A percentile compares a stretch with the other conserved stretches of the same genome.
phyloP scores from a whole-genome alignment of 2,888 invertebrate genomes.

The Oxystoma pomonae region DNA sequence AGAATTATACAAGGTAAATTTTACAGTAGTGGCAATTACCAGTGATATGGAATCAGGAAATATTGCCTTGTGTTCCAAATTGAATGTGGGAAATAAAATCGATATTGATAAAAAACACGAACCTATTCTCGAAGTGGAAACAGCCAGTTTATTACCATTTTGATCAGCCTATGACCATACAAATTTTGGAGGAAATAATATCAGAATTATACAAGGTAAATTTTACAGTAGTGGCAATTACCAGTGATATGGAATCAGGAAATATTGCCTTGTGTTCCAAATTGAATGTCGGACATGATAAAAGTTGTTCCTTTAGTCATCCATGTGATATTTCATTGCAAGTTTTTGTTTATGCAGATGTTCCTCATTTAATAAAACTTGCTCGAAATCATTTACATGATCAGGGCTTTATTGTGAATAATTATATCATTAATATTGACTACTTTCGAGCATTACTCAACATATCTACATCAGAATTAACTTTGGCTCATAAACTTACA shows the following conservation, averaged over 20 bases:
- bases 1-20: neutral
- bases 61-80: no score
- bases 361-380: constrained; percentile 28
- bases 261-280: neutral
- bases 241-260: neutral
- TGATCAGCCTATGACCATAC: neutral
- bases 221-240: neutral
- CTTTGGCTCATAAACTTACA: constrained; percentile 23
- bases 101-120: neutral
- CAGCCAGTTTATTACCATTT: neutral
- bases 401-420: constrained; percentile 22
- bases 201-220: neutral
- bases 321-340: constrained; percentile 9
- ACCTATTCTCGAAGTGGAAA: neutral
- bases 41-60: neutral
- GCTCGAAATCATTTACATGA: constrained; percentile 29
- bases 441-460: constrained; percentile 6
- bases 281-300: neutral
- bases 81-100: neutral
- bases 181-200: neutral
- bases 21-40: neutral
- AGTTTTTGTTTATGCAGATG: constrained; percentile 27
- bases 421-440: constrained; percentile 8
- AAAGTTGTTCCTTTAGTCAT: neutral
- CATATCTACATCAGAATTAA: constrained; percentile 19